phyloP scores from a whole-genome alignment of 2,113 vertebrate genomes.

The Rhipidura dahli region DNA sequence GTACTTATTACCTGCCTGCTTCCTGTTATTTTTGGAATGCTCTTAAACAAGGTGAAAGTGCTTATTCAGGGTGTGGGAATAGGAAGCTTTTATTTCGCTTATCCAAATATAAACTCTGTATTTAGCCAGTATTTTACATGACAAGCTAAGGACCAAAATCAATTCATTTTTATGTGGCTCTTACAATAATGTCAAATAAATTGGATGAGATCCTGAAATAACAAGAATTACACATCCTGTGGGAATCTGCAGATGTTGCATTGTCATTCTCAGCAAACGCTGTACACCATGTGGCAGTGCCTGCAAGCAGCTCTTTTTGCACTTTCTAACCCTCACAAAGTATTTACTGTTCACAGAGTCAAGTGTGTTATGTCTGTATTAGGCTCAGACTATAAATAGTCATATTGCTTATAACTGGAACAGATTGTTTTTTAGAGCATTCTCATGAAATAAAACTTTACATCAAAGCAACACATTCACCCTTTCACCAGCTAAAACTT shows the following conservation, averaged over 20 bases:
- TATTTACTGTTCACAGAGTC: constrained; percentile 55
- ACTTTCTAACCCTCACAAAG: constrained; percentile 29
- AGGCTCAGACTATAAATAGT: constrained; percentile 54
- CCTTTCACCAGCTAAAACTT: neutral
- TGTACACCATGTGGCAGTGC: constrained; percentile 11
- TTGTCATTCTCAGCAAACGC: neutral
- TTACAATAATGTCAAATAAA: neutral
- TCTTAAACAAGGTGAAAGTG: constrained; percentile 54
- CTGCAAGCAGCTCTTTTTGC: constrained; percentile 52
- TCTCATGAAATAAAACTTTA: constrained; percentile 34
- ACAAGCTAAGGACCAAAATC: neutral
- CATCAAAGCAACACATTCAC: neutral
- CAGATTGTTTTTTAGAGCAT: constrained; percentile 32
- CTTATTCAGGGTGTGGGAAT: constrained; percentile 39
- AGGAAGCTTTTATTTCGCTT: constrained; percentile 41
- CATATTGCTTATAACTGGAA: constrained; percentile 15
- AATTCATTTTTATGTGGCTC: neutral
- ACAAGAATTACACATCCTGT: constrained; percentile 36
- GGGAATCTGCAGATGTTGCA: neutral
- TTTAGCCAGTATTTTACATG: constrained; percentile 16
- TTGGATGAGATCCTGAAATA: constrained; percentile 23
- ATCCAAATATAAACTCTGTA: neutral
- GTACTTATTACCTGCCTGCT: constrained; percentile 45
- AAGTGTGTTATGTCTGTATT: constrained; percentile 14
- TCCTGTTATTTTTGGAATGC: constrained; percentile 67